A percentile compares a stretch with the other conserved stretches of the same genome.
Conservation (phyloP, 2,113 vertebrate genomes). For the Hepsetus odoe region DNA sequence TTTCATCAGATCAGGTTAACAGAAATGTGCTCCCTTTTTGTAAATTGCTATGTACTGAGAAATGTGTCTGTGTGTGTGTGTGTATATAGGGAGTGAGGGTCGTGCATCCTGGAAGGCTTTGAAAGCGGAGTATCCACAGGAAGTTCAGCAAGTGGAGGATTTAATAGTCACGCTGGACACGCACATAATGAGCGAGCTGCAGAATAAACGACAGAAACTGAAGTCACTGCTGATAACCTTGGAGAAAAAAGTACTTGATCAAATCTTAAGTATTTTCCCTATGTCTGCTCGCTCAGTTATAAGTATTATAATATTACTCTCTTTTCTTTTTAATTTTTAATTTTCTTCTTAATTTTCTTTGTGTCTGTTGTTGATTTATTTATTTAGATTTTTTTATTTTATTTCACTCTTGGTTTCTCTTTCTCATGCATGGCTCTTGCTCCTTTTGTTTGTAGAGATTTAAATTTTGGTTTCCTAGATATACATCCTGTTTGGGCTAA, state of each 20-base stretch:
- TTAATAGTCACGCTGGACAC: slow-evolving; percentile 59
- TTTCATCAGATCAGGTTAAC: no score
- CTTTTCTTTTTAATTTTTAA: no score
- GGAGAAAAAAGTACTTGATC: slow-evolving; percentile 59
- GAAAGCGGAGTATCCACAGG: slow-evolving; percentile 60
- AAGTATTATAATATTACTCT: no score
- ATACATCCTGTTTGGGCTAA: no score
- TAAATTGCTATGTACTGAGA: neutral
- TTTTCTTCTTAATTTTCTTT: no score
- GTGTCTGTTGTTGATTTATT: no score
- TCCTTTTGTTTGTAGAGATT: neutral
- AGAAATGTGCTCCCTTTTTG: neutral
- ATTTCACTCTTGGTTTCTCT: neutral
- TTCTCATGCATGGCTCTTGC: no score
- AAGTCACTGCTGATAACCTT: slow-evolving; percentile 58
- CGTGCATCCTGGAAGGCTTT: slow-evolving; percentile 69
- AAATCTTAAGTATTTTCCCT: neutral
- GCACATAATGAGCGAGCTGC: slow-evolving; percentile 56
- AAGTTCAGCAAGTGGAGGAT: slow-evolving; percentile 61
- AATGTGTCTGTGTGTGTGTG: neutral
- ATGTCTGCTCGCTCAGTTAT: no score
- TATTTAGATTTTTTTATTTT: no score
- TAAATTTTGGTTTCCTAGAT: neutral
- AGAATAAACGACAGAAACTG: slow-evolving; percentile 53
- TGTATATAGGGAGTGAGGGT: slow-evolving; percentile 54